Evolutionary conservation across 2,888 invertebrate species (phyloP).

Genomic region (Apomyelois bistriatella): DNA sequence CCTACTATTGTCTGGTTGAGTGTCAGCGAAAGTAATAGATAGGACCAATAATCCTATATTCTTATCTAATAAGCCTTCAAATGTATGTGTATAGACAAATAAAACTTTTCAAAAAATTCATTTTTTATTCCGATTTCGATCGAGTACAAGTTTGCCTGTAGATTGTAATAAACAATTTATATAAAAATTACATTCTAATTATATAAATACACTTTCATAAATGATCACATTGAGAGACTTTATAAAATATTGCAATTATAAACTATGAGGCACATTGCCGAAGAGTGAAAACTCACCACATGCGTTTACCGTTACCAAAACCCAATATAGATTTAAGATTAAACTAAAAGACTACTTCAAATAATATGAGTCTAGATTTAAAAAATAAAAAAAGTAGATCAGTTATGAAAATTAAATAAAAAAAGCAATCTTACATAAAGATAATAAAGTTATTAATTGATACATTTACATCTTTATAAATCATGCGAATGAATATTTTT

Average conservation of each 20-base stretch:
- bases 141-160: slow-evolving; percentile 55
- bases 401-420: neutral
- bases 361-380: no score
- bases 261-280: slow-evolving; percentile 57
- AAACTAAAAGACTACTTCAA: slow-evolving; percentile 1
- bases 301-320: slow-evolving; percentile 65
- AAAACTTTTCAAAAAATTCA: slow-evolving; percentile 15
- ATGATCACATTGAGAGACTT: slow-evolving; percentile 72
- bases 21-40: no score
- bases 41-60: no score
- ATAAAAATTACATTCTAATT: slow-evolving; percentile 61
- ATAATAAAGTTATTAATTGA: no score
- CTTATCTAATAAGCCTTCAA: no score
- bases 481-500: no score
- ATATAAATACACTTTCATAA: slow-evolving; percentile 68
- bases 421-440: no score
- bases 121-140: slow-evolving; percentile 48
- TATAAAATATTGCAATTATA: slow-evolving; percentile 51
- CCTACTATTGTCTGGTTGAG: no score
- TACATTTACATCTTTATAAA: no score
- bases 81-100: neutral
- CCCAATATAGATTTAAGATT: slow-evolving; percentile 31
- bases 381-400: neutral
- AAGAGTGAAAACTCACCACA: slow-evolving; percentile 74
- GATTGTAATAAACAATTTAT: slow-evolving; percentile 59